These are phyloP conservation scores for Parus major DNA, from an alignment of 2,113 vertebrate genomes.

Conservation along the genomic window DNA sequence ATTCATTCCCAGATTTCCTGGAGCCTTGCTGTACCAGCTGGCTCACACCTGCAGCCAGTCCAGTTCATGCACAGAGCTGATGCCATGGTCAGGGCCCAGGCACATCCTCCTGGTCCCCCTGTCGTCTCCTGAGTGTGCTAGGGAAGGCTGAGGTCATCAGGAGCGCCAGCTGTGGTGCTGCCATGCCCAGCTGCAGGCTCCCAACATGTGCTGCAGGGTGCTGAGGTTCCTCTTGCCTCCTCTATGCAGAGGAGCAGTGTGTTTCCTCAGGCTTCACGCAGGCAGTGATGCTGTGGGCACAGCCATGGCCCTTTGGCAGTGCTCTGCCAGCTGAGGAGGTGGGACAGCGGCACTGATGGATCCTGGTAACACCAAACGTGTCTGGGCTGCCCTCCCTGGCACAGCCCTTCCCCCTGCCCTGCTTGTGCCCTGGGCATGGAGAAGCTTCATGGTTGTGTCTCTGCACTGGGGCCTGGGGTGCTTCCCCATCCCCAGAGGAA, in stretches of 20 bases:
- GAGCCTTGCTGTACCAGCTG: background rate
- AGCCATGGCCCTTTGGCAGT: accelerated
- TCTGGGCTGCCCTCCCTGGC: background rate
- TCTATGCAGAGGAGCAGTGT: background rate
- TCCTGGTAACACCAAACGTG: accelerated
- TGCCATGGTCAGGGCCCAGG: background rate
- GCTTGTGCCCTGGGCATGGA: background rate
- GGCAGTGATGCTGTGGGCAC: accelerated
- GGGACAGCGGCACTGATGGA: background rate
- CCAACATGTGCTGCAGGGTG: background rate
- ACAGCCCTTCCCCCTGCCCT: background rate
- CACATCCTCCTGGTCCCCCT: background rate
- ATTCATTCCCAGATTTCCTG: accelerated
- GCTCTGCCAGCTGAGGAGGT: background rate
- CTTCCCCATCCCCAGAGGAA: background rate
- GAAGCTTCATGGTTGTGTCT: background rate
- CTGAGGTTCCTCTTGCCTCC: background rate
- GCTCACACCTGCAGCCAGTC: background rate
- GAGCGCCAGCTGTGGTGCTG: background rate
- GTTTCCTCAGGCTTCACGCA: background rate
- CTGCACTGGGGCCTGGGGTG: background rate
- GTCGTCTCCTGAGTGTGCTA: background rate
- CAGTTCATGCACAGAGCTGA: background rate
- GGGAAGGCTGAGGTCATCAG: background rate
- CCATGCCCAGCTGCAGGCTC: background rate